Base-by-base conservation (phyloP, 2,113 vertebrate genomes). In the Ochotona curzoniae region DNA sequence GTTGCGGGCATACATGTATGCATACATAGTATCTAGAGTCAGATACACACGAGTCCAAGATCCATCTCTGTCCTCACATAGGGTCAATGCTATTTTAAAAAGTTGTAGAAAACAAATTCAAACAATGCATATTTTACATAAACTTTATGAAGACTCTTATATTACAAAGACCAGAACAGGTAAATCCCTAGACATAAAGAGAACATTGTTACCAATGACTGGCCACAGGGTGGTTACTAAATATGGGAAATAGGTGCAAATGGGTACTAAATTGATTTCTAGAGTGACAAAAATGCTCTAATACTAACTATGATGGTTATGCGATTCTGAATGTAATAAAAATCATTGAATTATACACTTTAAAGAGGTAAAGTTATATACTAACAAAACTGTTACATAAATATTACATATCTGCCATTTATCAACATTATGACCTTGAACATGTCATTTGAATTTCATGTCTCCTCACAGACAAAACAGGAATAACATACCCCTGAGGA, bases 331-430 rank as follows among this genome's bases (percentile, higher is more conserved):
- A 74, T 78, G 38, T 10, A 87, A 26, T 82, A 75, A 92, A 93
- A 78, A 13, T 11, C 57, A 93, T 0, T 69, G 4, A 85, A 67
- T 3, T 73, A 28, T 70, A 91, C 1, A 70, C 10, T 93, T 88
- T 91, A 89, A 94, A 76, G 38, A 32, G 61, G 38, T 73, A 44
- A 91, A 44, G 87, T 44, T 91, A 44, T 49, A 89, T 87, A 75
- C 75, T 61, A 81, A 89, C 76, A 90, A 83, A 86, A 4, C 28
- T 80, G 25, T 94, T 93, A 86, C 23, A 63, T 82, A 88, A 91
- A 38, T 49, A 38, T 25, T 80, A 2, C 73, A 69, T 54, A 18
- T 81, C 54, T 83, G 78, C 10, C n/a, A 94, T 66, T 87, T 82
- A 79, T 10, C 64, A 79, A 83, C 7, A 26, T 8, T 94, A 76